phyloP scores from a whole-genome alignment of 2,888 invertebrate species.

The Suillia variegata region DNA sequence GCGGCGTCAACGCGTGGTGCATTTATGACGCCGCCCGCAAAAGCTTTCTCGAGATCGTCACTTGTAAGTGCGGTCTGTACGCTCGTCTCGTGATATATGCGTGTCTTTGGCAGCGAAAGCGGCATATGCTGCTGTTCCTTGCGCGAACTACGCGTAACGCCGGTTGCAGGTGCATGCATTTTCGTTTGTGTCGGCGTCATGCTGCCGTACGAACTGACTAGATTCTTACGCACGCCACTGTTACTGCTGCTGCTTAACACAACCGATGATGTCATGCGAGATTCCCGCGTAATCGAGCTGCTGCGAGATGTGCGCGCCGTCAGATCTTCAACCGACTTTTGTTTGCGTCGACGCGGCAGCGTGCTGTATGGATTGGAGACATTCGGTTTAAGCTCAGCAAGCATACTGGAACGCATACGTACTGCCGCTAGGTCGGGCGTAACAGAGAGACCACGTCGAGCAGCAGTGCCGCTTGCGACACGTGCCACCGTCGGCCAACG shows the following conservation, averaged over 20 bases:
- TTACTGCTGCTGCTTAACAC: constrained; percentile 44
- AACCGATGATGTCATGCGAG: constrained; percentile 60
- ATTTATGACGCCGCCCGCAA: constrained; percentile 65
- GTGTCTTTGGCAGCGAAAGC: constrained; percentile 69
- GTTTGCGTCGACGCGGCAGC: constrained; percentile 19
- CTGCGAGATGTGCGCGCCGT: constrained; percentile 60
- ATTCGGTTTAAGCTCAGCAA: constrained; percentile 20
- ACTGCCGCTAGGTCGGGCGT: constrained; percentile 52
- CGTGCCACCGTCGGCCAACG: constrained; percentile 67
- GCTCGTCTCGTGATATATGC: constrained; percentile 80
- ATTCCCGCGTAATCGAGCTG: constrained; percentile 63
- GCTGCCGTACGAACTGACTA: constrained; percentile 32
- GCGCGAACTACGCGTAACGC: constrained; percentile 48
- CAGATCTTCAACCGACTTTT: constrained; percentile 62
- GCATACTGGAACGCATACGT: constrained; percentile 47
- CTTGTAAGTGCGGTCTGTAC: constrained; percentile 79
- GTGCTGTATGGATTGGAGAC: background rate
- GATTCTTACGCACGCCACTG: constrained; percentile 48
- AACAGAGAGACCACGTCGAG: constrained; percentile 52
- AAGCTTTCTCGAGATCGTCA: constrained; percentile 73
- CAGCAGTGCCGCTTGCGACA: constrained; percentile 14
- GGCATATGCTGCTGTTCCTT: constrained; percentile 47
- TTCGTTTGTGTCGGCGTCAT: constrained; percentile 37
- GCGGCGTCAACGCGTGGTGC: constrained; percentile 57
- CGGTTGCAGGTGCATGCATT: constrained; percentile 46